Base-by-base conservation (phyloP, 2,797 vertebrate species). In the Brachymystax lenok region DNA sequence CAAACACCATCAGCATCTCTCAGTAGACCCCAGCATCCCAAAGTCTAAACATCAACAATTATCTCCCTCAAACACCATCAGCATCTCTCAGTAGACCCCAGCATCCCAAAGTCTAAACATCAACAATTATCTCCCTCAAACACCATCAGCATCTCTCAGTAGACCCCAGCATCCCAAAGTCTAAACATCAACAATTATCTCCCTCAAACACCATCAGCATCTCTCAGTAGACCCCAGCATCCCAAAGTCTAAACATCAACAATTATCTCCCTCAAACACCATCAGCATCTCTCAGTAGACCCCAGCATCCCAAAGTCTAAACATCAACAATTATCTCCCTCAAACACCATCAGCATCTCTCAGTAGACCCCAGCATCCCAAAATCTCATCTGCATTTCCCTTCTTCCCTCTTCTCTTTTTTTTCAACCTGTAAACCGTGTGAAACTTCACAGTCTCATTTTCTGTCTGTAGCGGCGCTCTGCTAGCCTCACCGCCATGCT, bases 371-470 rank as follows among this genome's bases (percentile, higher is more conserved):
- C 1, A 28, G 12, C 52, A 84, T 77, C 63, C 56, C 54, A 79
- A 69, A 40, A 40, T 40, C 40, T 46, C 40, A 46, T 46, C 6
- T 30, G 83, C 80, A 77, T 84, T 87, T 88, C 83, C 83, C 40
- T 80, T 82, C 63, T 73, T 83, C 84, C 84, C 79, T 46, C 40
- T 12, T 12, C 40, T 46, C 40, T 46, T 40, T 40, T 8, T 5
- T 5, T 6, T 40, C 8, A 40, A 40, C 40, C 40, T 46, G 40
- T 46, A 46, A 46, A 46, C 40, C 3, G 40, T 46, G 40, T 46
- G 40, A 46, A 46, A 12, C 40, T 80, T 95, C 93, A 95, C 87
- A 71, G 91, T 87, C 92, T 91, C 91, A 92, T 93, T 94, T 92
- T 13, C 40, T 91, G 91, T 94, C 92, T 94, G 90, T 86, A 74